A percentile compares a stretch with the other conserved stretches of the same genome.
phyloP scores from a whole-genome alignment of 2,113 vertebrate genomes.

The Paracanthobrama guichenoti region DNA sequence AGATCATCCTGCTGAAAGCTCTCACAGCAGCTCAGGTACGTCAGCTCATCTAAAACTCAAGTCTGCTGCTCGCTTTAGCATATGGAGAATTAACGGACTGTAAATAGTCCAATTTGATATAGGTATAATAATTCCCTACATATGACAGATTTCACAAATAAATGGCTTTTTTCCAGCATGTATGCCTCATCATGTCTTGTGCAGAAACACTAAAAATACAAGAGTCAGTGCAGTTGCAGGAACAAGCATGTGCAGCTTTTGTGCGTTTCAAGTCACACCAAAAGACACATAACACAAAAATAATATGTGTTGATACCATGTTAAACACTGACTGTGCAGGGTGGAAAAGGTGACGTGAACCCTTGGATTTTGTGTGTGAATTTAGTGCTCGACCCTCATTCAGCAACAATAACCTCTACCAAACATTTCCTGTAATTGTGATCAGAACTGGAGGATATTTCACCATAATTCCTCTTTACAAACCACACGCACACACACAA shows the following conservation, averaged over 20 bases:
- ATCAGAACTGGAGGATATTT: no score
- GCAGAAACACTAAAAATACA: neutral
- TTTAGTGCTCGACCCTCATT: no score
- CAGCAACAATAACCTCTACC: no score
- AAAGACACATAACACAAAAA: no score
- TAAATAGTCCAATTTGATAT: neutral
- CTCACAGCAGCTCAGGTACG: conserved; percentile 69
- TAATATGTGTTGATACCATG: no score
- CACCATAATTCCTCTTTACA: no score
- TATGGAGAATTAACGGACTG: neutral
- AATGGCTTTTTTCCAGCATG: neutral
- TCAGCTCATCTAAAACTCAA: neutral
- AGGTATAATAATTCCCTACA: neutral
- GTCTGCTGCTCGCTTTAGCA: neutral
- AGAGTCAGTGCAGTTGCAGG: neutral
- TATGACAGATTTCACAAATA: neutral
- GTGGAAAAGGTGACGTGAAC: no score
- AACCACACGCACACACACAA: no score
- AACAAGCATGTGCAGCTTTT: neutral
- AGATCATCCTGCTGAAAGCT: conserved; percentile 65
- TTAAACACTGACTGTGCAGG: no score
- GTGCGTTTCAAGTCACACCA: neutral
- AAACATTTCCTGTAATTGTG: no score
- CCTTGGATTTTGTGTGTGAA: no score
- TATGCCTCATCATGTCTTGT: neutral